Conservation (phyloP, 1,140 invertebrate genomes). For the Goniozus legneri region DNA sequence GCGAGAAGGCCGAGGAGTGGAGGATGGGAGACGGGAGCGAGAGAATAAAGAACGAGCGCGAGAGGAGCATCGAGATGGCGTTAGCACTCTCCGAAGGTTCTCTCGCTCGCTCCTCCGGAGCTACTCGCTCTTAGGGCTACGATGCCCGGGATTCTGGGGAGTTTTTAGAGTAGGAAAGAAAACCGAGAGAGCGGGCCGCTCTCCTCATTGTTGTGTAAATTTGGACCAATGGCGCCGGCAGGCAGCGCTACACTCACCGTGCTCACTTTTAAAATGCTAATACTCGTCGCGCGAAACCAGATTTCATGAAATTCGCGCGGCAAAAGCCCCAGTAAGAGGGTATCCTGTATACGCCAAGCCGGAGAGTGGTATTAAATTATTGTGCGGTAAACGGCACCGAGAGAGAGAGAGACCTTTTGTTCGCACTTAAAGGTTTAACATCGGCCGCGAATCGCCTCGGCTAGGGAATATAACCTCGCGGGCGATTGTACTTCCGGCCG, state of each 20-base stretch:
- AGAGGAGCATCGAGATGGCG: conserved; percentile 32
- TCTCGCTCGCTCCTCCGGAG: conserved; percentile 19
- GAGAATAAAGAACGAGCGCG: conserved; percentile 11
- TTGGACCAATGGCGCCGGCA: conserved; percentile 50
- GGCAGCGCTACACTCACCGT: conserved; percentile 36
- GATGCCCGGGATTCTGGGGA: conserved; percentile 43
- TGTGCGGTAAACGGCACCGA: background rate
- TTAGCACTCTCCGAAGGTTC: conserved; percentile 25
- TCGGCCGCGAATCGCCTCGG: too few relatives aligned
- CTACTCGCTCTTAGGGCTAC: conserved; percentile 16
- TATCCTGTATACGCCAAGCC: background rate
- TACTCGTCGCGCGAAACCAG: conserved; percentile 38
- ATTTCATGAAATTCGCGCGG: conserved; percentile 43
- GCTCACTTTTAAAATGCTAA: conserved; percentile 54
- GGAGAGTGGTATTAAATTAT: conserved; percentile 17
- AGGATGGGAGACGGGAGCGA: conserved; percentile 1
- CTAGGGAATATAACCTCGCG: too few relatives aligned
- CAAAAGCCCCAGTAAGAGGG: conserved; percentile 4
- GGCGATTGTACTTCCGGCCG: too few relatives aligned
- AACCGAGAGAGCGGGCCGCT: too few relatives aligned
- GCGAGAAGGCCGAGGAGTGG: background rate
- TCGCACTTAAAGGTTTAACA: too few relatives aligned
- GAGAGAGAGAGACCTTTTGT: conserved; percentile 14
- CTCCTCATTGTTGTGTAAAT: conserved; percentile 55
- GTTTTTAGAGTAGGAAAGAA: conserved; percentile 51